Conservation (phyloP, 2,113 vertebrate species). For the Perognathus longimembris region DNA sequence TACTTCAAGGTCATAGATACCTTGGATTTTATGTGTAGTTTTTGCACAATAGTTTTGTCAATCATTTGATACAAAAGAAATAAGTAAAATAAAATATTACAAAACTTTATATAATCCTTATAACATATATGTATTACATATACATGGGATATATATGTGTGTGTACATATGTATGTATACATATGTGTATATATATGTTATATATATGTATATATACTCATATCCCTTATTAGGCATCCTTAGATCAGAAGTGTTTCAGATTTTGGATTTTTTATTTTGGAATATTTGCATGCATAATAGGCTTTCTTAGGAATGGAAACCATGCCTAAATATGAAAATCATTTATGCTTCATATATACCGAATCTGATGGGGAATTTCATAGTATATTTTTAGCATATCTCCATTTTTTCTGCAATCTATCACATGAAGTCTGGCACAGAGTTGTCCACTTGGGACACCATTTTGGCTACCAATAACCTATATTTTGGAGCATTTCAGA, state of each 20-base stretch:
- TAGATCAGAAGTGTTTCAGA: not conserved
- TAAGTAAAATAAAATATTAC: not conserved
- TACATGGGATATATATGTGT: too few relatives aligned
- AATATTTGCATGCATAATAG: not conserved
- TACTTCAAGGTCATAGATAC: not conserved
- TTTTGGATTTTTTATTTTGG: not conserved
- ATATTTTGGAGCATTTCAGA: not conserved
- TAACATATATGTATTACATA: not conserved
- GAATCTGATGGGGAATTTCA: not conserved
- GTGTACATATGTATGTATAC: too few relatives aligned
- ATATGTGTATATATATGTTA: too few relatives aligned
- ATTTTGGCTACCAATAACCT: not conserved
- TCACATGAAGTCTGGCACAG: too few relatives aligned
- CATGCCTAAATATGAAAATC: not conserved
- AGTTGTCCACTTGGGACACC: not conserved
- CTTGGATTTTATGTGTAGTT: constrained; percentile 11
- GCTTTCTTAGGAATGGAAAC: not conserved
- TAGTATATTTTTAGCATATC: not conserved
- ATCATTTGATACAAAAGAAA: not conserved
- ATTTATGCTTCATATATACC: not conserved
- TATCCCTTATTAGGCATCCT: not conserved
- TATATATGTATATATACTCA: too few relatives aligned
- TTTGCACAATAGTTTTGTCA: constrained; percentile 18
- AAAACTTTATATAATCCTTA: not conserved
- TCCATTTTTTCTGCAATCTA: not conserved